A percentile compares a stretch with the other conserved stretches of the same genome.
Evolutionary conservation across 2,797 vertebrate species (phyloP).

Genomic region (Gallinago stenura): DNA sequence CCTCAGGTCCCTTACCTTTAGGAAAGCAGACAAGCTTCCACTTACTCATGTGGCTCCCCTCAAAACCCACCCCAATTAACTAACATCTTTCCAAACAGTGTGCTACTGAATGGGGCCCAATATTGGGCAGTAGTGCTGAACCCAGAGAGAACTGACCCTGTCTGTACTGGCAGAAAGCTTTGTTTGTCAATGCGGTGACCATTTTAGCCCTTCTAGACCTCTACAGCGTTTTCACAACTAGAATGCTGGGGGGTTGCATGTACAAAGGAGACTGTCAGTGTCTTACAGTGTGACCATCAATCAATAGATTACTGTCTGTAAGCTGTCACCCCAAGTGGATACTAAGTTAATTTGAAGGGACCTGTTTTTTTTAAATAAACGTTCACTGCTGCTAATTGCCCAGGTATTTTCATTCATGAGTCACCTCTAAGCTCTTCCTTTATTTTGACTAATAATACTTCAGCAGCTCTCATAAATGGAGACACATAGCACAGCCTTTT

Average conservation of each 20-base stretch:
- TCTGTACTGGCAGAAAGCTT: background rate
- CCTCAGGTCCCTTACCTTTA: background rate
- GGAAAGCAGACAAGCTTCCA: background rate
- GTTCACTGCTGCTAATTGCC: background rate
- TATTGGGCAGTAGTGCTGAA: background rate
- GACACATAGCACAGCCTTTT: background rate
- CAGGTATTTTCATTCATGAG: slow-evolving; percentile 8
- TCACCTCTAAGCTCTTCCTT: background rate
- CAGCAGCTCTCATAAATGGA: background rate
- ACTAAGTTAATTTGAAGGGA: background rate
- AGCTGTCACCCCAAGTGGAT: background rate
- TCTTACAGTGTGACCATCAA: background rate
- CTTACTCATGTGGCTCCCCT: background rate
- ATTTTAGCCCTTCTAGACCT: background rate
- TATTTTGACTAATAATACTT: background rate
- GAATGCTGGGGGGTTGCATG: background rate
- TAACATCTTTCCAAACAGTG: background rate
- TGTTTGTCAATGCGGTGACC: background rate
- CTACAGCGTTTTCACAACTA: background rate
- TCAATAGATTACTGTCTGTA: background rate
- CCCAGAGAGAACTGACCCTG: background rate
- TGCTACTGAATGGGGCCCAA: background rate
- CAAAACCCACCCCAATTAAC: background rate
- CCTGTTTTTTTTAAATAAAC: background rate
- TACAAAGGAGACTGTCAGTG: background rate